Percentiles rank a stretch among this genome's conserved stretches.
Evolutionary conservation across 2,113 vertebrate species (phyloP).

Genomic region (Aepyceros melampus): DNA sequence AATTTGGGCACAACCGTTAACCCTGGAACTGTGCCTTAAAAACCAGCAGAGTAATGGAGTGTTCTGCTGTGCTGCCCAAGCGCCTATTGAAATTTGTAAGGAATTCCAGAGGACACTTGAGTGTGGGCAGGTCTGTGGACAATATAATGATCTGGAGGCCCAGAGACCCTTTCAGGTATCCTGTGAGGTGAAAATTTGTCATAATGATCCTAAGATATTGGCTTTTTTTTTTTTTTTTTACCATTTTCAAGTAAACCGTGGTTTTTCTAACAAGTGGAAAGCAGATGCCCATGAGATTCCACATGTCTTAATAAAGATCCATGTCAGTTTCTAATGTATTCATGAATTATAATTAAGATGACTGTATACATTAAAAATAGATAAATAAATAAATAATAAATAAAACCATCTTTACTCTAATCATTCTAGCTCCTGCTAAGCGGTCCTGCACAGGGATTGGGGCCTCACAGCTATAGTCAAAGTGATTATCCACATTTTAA

Average conservation of each 20-base stretch:
- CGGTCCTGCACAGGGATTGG: rapidly evolving
- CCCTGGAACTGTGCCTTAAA: background rate
- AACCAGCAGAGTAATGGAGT: background rate
- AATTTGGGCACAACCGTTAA: background rate
- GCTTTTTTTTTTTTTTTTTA: background rate
- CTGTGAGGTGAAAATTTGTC: background rate
- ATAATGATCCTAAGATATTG: background rate
- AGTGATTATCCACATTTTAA: background rate
- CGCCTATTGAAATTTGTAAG: background rate
- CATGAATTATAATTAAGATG: background rate
- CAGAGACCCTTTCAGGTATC: background rate
- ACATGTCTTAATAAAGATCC: background rate
- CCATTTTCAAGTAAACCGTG: background rate
- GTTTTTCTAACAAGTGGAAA: background rate
- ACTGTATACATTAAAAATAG: background rate
- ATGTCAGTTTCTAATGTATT: background rate
- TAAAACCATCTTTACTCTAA: rapidly evolving
- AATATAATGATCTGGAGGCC: background rate
- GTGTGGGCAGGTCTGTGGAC: background rate
- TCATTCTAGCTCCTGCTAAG: background rate
- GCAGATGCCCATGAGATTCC: background rate
- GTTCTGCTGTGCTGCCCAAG: background rate
- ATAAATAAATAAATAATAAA: background rate
- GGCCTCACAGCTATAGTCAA: rapidly evolving
- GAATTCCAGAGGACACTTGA: background rate